A percentile compares a stretch with the other conserved stretches of the same genome.
phyloP scores from a whole-genome alignment of 2,888 invertebrate genomes.

The Lithophane semibrunnea region DNA sequence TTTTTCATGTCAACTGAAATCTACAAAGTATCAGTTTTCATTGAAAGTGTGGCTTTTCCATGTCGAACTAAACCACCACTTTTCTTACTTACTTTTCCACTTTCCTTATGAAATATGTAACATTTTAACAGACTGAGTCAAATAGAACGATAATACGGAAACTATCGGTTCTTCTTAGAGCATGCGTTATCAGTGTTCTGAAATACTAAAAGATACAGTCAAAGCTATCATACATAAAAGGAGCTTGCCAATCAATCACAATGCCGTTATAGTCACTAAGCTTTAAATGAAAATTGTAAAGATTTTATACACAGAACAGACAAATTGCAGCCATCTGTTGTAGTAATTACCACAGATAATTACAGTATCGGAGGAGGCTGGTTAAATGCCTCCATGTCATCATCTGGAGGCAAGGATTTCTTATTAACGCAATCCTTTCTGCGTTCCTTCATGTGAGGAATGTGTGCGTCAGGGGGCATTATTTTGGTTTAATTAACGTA shows the following conservation, averaged over 20 bases:
- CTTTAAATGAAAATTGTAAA: conserved; percentile 37
- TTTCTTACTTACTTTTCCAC: no score
- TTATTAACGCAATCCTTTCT: conserved; percentile 75
- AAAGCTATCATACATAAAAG: not conserved
- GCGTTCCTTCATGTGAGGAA: conserved; percentile 75
- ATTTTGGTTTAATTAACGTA: conserved; percentile 72
- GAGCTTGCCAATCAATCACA: conserved; percentile 3
- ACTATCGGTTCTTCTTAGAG: not conserved
- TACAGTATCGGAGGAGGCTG: conserved; percentile 49
- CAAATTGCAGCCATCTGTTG: conserved; percentile 44
- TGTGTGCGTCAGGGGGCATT: conserved; percentile 68
- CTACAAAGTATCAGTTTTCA: not conserved
- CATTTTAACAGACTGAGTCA: not conserved
- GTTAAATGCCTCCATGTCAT: conserved; percentile 54
- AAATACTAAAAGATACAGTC: not conserved
- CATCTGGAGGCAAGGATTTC: conserved; percentile 64
- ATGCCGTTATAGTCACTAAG: conserved; percentile 9
- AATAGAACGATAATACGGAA: not conserved
- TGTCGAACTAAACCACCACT: not conserved
- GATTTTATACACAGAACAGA: conserved; percentile 30
- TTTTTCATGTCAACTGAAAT: not conserved
- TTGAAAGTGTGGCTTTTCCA: not conserved
- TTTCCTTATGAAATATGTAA: not conserved
- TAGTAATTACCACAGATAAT: conserved; percentile 58
- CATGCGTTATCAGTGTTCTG: not conserved